Evolutionary conservation across 2,797 vertebrate genomes (phyloP), one percentile per base, ranked within the genome.

Genomic region (Bovichtus diacanthus): DNA sequence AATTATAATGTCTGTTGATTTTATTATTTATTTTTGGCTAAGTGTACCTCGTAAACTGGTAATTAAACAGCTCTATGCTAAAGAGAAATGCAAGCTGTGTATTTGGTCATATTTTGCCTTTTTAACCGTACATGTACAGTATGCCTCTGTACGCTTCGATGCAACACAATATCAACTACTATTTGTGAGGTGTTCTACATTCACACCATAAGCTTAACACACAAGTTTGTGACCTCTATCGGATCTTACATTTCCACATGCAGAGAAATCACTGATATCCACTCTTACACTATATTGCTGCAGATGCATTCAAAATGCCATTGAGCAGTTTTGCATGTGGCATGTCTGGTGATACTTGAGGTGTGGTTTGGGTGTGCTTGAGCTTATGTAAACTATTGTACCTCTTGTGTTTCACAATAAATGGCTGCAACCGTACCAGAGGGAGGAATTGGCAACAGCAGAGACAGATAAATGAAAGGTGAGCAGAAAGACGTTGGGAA

Each of bases 381-480:
- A 68, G 55, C 27, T 38, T 58, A 21, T 70, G 38, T 61, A 49
- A 71, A 69, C 36, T 31, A 55, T 15, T 65, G n/a, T 46, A 58
- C 51, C 55, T 34, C 65, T 39, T 67, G 12, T 54, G 15, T 43
- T 72, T 71, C 47, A 44, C 4, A 62, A 39, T 46, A 68, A 65
- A 72, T 62, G 69, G 1, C 47, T 71, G 27, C 7, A 62, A 16
- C 25, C 46, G 16, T 47, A 51, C 58, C 1, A 70, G 49, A 43
- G 39, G 23, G n/a, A 15, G 38, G 6, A 76, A 77, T 2, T 34
- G 38, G 38, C 46, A 60, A 21, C 49, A 70, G 56, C 41, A 29
- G 53, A 78, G 64, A 18, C 19, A 39, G 66, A 73, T 62, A 74
- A 80, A 76, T 76, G 59, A 74, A 75, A 56, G 25, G 68, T 79